Percentiles rank a stretch among this genome's conserved stretches.
These are phyloP conservation scores for Lymantria monacha DNA, from an alignment of 2,888 invertebrate species.

Conservation along the genomic window DNA sequence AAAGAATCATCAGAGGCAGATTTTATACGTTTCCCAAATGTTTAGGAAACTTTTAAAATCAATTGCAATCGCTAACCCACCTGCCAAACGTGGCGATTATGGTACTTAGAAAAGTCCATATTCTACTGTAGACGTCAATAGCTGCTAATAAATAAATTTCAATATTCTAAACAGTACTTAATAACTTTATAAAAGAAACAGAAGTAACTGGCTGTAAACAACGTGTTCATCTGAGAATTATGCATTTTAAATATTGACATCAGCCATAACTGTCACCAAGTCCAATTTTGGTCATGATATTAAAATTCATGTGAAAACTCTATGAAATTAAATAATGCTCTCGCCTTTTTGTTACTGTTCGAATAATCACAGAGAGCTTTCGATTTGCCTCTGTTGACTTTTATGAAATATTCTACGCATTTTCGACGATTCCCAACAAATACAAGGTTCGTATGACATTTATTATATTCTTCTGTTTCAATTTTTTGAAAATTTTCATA, in stretches of 20 bases:
- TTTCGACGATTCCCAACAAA: neutral
- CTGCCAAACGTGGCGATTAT: no score
- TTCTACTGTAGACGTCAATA: no score
- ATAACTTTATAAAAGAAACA: no score
- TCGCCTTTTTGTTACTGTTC: constrained; percentile 10
- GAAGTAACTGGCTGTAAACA: constrained; percentile 28
- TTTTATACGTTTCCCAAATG: no score
- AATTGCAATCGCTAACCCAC: no score
- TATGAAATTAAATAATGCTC: constrained; percentile 37
- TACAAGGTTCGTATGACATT: constrained; percentile 19
- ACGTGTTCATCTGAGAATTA: constrained; percentile 17
- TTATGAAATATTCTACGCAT: neutral
- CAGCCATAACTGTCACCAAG: constrained; percentile 24
- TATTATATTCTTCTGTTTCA: neutral
- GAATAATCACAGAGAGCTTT: constrained; percentile 16
- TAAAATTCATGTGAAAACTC: constrained; percentile 37
- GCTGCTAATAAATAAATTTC: no score
- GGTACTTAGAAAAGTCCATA: no score
- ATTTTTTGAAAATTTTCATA: no score
- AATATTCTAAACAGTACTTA: no score
- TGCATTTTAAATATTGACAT: constrained; percentile 33
- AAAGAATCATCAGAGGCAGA: no score
- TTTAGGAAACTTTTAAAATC: no score
- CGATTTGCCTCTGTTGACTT: constrained; percentile 12
- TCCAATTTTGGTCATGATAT: constrained; percentile 33